Base-by-base conservation (phyloP, 2,113 vertebrate genomes). In the Tetrax tetrax region DNA sequence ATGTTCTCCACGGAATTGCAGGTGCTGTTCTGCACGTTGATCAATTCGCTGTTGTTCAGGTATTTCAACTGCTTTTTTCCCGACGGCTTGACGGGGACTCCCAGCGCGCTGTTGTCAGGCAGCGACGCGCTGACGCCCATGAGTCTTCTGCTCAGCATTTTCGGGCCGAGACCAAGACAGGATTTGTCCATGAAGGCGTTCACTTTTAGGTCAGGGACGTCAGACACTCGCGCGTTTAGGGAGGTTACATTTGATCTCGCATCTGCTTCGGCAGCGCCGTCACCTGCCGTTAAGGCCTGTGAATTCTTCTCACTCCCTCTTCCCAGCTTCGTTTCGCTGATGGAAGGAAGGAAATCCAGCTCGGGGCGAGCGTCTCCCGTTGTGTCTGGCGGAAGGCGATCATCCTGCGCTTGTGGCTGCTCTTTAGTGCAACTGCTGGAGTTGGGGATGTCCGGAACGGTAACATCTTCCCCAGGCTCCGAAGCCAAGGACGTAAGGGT, bases 401-500 rank as follows among this genome's bases (percentile, higher is more conserved):
- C 95, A 6, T 83, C 83, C 31, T 90, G 87, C 3, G 12, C 37
- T n/a, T 80, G 97, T 1, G 51, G 75, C 48, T 92, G 97, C 76
- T 98, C 98, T 38, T 96, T 97, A 89, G 69, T 31, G 66, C 82
- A 64, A 3, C 28, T n/a, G 48, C 64, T 25, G 19, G 84, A 29
- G 50, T 74, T 93, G 29, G 50, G 53, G 70, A 61, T 1, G 19
- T 95, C 96, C 7, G 97, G 94, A 54, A 76, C 66, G 0, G 3
- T 3, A 2, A 74, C 1, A 4, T 98, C 98, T 12, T 98, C 98
- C 28, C 95, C 97, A 0, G 51, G 66, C 79, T 98, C 98, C 1
- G 76, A 96, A 19, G 94, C 95, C 64, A 95, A 87, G 3, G 98
- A 98, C 0, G 99, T 99, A 41, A 99, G 97, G 28, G 99, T 99